Conservation (phyloP, 1,140 invertebrate species). For the Lamellibrachia luymesi region DNA sequence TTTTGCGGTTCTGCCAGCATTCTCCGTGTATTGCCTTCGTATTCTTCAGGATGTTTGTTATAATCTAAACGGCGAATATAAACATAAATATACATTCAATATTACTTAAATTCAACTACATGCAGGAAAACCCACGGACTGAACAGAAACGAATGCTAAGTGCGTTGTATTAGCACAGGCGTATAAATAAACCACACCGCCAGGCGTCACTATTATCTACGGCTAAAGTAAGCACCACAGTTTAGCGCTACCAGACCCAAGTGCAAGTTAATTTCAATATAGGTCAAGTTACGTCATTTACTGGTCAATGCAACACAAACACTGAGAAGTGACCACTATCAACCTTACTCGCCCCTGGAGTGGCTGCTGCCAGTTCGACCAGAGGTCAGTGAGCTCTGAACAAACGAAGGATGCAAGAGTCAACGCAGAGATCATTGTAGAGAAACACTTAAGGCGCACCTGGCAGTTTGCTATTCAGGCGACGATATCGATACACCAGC, state of each 20-base stretch:
- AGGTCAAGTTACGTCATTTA: not conserved
- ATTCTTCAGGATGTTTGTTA: no score
- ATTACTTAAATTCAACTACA: no score
- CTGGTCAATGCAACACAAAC: not conserved
- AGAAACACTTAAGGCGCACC: not conserved
- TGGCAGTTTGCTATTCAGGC: not conserved
- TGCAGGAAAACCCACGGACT: not conserved
- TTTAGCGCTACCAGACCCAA: not conserved
- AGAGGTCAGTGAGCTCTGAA: not conserved
- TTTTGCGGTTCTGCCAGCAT: no score
- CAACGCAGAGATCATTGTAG: not conserved
- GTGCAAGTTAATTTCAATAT: not conserved
- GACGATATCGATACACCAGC: not conserved
- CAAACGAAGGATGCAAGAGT: not conserved
- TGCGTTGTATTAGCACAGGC: not conserved
- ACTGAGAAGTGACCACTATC: not conserved
- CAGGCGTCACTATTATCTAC: not conserved
- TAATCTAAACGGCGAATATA: no score
- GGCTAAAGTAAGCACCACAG: not conserved
- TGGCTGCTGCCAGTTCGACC: not conserved
- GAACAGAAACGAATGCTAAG: not conserved
- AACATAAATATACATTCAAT: no score
- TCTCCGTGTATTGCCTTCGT: no score
- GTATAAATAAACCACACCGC: not conserved
- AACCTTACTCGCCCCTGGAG: not conserved